phyloP scores from a whole-genome alignment of 2,113 vertebrate genomes.

The pig (Sus scrofa) region T2T-Sscrofa CM000817.6:138079001-138079500 shows the following conservation, averaged over 20 bases:
- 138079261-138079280: not conserved
- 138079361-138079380: not conserved
- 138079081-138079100: not conserved
- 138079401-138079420: not conserved
- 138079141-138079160: not conserved
- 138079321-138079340: not conserved
- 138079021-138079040: not conserved
- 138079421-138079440: not conserved
- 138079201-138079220: not conserved
- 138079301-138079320: not conserved
- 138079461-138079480: not conserved
- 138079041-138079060: not conserved
- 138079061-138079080: not conserved
- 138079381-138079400: not conserved
- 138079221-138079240: not conserved
- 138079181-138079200: not conserved
- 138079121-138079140: not conserved
- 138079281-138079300: not conserved
- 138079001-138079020: not conserved
- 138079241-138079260: not conserved
- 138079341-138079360: not conserved
- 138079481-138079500: not conserved
- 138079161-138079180: not conserved
- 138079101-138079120: fast-evolving
- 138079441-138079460: not conserved